A percentile compares a stretch with the other conserved stretches of the same genome.
These are phyloP conservation scores for Marmota monax DNA, from an alignment of 2,113 vertebrate genomes.

Conservation along the genomic window DNA sequence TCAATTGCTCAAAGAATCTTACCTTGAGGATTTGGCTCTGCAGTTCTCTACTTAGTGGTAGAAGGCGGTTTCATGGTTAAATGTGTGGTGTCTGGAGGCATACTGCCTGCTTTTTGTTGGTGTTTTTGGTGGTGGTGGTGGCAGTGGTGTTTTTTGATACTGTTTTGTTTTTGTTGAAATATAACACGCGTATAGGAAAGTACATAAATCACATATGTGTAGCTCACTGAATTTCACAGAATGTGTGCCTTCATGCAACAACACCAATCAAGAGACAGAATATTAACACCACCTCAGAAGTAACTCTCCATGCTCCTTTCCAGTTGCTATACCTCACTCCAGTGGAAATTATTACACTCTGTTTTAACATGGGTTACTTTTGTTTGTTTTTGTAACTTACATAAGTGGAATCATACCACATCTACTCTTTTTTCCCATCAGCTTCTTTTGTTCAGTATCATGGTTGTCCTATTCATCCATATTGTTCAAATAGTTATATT, in stretches of 20 bases:
- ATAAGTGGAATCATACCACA: background rate
- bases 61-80: background rate
- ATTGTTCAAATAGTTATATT: background rate
- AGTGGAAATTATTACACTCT: background rate
- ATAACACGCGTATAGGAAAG: background rate
- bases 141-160: background rate
- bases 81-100: background rate
- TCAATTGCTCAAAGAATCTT: conserved; percentile 14
- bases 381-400: background rate
- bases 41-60: background rate
- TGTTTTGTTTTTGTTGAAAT: background rate
- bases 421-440: background rate
- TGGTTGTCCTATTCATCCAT: background rate
- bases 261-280: conserved; percentile 5
- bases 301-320: background rate
- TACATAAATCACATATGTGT: background rate
- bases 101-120: background rate
- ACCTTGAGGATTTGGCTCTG: background rate
- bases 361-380: background rate
- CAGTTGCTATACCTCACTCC: background rate
- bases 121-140: too few relatives aligned
- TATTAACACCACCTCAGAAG: background rate
- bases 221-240: background rate
- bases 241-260: background rate
- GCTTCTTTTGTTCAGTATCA: background rate